Conservation (phyloP, 2,113 vertebrate genomes). For the Calonectris borealis region DNA sequence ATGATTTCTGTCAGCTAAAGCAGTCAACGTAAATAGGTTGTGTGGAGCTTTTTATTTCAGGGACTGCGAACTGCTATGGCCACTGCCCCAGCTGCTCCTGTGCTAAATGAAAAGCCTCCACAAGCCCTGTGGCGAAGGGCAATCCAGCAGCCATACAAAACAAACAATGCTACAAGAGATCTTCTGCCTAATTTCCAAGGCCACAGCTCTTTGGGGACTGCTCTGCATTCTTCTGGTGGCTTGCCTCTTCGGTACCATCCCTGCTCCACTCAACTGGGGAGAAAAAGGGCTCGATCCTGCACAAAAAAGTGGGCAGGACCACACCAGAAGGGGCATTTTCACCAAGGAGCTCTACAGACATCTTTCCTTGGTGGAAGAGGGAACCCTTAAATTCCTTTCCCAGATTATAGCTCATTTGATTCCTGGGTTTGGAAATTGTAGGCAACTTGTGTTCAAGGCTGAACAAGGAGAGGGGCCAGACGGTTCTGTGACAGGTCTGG, state of each 20-base stretch:
- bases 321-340: background rate
- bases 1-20: background rate
- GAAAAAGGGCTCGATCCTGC: background rate
- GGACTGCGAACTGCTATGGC: background rate
- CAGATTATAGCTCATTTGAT: background rate
- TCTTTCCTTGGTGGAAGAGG: background rate
- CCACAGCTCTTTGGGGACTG: background rate
- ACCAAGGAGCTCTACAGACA: background rate
- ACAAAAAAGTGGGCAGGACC: background rate
- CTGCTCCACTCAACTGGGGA: background rate
- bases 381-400: background rate
- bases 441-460: background rate
- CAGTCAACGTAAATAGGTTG: background rate
- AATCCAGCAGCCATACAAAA: background rate
- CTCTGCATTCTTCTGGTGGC: conserved; percentile 9
- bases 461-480: background rate
- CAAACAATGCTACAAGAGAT: background rate
- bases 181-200: conserved; percentile 8
- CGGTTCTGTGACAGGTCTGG: background rate
- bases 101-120: background rate
- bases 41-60: background rate
- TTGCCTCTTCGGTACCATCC: background rate
- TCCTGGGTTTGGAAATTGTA: background rate
- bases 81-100: background rate
- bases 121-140: background rate